Percentiles rank a stretch among this genome's conserved stretches.
These are phyloP conservation scores for Neosilurus hyrtlii DNA, from an alignment of 2,797 vertebrate genomes.

Conservation along the genomic window DNA sequence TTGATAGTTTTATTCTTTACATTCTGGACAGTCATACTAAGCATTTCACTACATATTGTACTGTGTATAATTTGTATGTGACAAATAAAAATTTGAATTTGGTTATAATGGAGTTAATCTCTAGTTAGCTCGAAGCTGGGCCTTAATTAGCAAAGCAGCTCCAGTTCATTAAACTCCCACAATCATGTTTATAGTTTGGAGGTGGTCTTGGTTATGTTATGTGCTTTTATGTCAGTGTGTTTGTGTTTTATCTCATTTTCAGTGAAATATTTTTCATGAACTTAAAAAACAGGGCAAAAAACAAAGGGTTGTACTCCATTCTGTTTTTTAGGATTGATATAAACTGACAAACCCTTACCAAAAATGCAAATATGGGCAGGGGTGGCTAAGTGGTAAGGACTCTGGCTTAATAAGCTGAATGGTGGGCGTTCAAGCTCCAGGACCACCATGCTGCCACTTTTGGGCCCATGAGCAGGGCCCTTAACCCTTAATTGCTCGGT, in stretches of 20 bases:
- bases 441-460: no score
- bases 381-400: no score
- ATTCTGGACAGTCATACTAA: no score
- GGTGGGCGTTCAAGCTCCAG: no score
- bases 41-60: no score
- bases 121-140: not conserved
- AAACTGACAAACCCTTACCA: not conserved
- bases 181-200: not conserved
- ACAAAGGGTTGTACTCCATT: not conserved
- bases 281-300: not conserved
- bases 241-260: not conserved
- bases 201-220: not conserved
- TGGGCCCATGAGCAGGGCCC: no score
- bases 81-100: no score
- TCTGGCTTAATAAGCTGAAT: no score
- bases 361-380: no score
- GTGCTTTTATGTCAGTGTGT: not conserved
- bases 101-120: not conserved
- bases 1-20: no score
- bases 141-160: conserved; percentile 15
- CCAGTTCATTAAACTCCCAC: conserved; percentile 7
- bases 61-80: no score
- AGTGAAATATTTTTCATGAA: not conserved
- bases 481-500: no score
- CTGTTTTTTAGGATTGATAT: not conserved